Evolutionary conservation across 2,888 invertebrate genomes (phyloP), one percentile per base, ranked within the genome.

Genomic region (Parapristionchus giblindavisi): DNA sequence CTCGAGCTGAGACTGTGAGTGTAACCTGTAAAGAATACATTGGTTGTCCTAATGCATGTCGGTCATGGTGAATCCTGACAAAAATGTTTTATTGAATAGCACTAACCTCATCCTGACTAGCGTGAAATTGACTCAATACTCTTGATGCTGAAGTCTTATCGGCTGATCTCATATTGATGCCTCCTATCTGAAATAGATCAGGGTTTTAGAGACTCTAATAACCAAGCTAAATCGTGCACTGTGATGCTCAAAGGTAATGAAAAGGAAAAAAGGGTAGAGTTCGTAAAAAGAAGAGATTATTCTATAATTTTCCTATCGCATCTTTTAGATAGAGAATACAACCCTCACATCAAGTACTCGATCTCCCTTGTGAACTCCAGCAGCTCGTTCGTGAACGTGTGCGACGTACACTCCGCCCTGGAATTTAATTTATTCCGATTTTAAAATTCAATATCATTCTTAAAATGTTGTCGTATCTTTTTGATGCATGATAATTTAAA

Each of bases 81-180:
- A 5, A 54, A 14, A 8, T n/a, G 17, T 14, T 54, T 14, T 24
- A n/a, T n/a, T 54, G 24, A 11, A 38, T 21, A 2, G 8, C 6
- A 61, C 27, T 34, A 3, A 65, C 77, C 63, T 77, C 76, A 48
- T 77, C 76, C 36, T 76, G 77, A 75, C 79, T 79, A 43, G 77
- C 76, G 38, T 75, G 70, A 61, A 77, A 76, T 32, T 79, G 77
- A 5, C 63, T 66, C 21, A 77, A 52, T 48, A 79, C 76, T 27
- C 75, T 63, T 14, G 43, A 43, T 17, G 78, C 78, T 1, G 78
- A 54, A 17, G 72, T 75, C 56, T 80, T 80, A 32, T 78, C 78
- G 3, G 78, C 80, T 27, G 77, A 76, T 48, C 80, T 48, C 80
- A 78, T 80, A 54, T 77, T 80, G 48, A 79, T 77, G 1, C 79